Percentiles rank a stretch among this genome's conserved stretches.
Conservation (phyloP, 1,140 invertebrate species). For the Eueides isabella region DNA sequence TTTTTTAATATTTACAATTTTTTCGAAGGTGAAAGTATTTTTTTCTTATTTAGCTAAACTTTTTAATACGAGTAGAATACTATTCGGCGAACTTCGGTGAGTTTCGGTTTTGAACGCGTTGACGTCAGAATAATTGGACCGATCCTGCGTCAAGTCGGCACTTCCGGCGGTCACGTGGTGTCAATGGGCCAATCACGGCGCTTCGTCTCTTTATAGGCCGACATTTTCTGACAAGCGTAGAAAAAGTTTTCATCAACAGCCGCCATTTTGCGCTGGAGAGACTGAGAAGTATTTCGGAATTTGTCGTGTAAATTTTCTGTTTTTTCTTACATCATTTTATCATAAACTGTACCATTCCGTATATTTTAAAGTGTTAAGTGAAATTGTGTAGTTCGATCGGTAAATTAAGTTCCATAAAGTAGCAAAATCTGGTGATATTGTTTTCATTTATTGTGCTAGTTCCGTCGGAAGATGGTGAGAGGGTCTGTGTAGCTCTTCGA, state of each 20-base stretch:
- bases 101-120: slow-evolving; percentile 69
- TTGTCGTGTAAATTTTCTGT: slow-evolving; percentile 85
- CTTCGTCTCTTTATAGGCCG: slow-evolving; percentile 86
- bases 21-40: slow-evolving; percentile 9
- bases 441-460: slow-evolving; percentile 85
- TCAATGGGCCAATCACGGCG: slow-evolving; percentile 81
- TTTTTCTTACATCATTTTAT: slow-evolving; percentile 83
- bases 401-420: slow-evolving; percentile 76
- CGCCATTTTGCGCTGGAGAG: slow-evolving; percentile 93
- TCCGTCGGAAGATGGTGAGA: slow-evolving; percentile 87
- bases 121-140: slow-evolving; percentile 78
- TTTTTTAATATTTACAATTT: slow-evolving; percentile 21
- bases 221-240: slow-evolving; percentile 94
- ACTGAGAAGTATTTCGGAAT: slow-evolving; percentile 87
- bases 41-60: slow-evolving; percentile 20
- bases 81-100: slow-evolving; percentile 65
- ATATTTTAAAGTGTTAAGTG: slow-evolving; percentile 81
- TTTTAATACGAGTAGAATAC: slow-evolving; percentile 42
- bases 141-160: slow-evolving; percentile 75
- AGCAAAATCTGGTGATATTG: slow-evolving; percentile 82
- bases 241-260: slow-evolving; percentile 96
- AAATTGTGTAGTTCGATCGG: slow-evolving; percentile 74
- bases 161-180: slow-evolving; percentile 84
- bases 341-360: slow-evolving; percentile 82
- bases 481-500: slow-evolving; percentile 84